phyloP scores from a whole-genome alignment of 2,797 vertebrate genomes.

The Xiphorhynchus erythropygius region DNA sequence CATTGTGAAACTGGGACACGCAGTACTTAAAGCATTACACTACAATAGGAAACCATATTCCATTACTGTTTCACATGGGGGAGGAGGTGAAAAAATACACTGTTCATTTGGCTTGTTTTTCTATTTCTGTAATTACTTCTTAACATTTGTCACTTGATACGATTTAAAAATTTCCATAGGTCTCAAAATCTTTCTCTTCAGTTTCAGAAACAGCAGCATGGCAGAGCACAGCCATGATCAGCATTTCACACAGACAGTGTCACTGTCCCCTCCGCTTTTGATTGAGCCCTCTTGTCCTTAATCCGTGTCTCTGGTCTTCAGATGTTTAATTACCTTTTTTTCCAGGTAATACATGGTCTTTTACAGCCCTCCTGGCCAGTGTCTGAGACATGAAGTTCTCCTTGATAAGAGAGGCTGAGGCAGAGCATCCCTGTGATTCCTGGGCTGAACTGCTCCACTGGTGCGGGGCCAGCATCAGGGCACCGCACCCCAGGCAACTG shows the following conservation, averaged over 20 bases:
- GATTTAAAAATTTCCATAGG: neutral
- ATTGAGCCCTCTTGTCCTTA: neutral
- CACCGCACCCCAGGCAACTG: rapidly evolving
- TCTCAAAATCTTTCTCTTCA: neutral
- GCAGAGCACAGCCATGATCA: neutral
- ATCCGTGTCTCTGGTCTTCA: neutral
- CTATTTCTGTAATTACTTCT: constrained; percentile 6
- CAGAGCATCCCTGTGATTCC: neutral
- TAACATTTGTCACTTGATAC: neutral
- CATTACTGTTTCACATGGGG: constrained; percentile 20
- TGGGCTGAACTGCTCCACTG: neutral
- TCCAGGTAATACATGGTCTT: neutral
- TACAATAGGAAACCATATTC: constrained; percentile 25
- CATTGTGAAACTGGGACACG: constrained; percentile 50
- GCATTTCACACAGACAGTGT: neutral
- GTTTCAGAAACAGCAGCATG: neutral
- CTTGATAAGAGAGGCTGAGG: neutral
- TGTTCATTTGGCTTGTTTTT: neutral
- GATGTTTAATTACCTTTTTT: neutral
- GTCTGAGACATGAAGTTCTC: neutral
- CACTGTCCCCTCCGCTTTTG: neutral
- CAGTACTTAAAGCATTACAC: constrained; percentile 28
- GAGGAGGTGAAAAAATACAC: neutral
- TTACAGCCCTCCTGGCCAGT: neutral
- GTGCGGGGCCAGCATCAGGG: neutral